phyloP scores from a whole-genome alignment of 92 coral and sea anemone genomes.

The Phymanthus crucifer region DNA sequence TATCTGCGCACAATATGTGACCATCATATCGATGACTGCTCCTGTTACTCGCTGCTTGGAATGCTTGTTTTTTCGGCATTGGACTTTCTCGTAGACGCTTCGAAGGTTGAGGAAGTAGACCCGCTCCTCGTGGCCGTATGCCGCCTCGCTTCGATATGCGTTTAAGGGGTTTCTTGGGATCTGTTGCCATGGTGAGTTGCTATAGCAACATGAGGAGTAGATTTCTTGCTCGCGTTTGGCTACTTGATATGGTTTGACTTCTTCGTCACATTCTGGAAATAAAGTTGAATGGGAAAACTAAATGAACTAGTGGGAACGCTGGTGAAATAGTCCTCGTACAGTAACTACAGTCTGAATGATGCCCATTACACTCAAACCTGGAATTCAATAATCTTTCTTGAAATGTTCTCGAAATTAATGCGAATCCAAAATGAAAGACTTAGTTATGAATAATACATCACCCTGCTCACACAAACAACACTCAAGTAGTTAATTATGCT shows the following conservation, averaged over 20 bases:
- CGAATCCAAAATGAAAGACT: background rate
- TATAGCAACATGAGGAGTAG: constrained; percentile 47
- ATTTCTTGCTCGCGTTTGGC: constrained; percentile 53
- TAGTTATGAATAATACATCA: background rate
- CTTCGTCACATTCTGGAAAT: constrained; percentile 40
- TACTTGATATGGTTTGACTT: constrained; percentile 41
- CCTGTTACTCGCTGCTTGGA: constrained; percentile 87
- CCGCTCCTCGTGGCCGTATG: constrained; percentile 24
- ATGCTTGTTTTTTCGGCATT: constrained; percentile 91
- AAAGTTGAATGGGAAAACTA: background rate
- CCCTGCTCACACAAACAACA: background rate
- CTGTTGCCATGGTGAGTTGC: constrained; percentile 42
- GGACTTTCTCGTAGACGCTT: constrained; percentile 85
- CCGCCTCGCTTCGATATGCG: constrained; percentile 1
- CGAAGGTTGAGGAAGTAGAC: constrained; percentile 72
- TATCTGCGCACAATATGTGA: constrained; percentile 75
- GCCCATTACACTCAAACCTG: too few relatives aligned
- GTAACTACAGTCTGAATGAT: too few relatives aligned
- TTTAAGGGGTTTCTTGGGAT: constrained; percentile 34
- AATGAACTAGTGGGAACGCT: too few relatives aligned
- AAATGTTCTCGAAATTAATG: background rate
- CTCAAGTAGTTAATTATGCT: background rate
- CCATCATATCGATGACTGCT: constrained; percentile 82
- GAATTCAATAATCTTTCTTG: too few relatives aligned
- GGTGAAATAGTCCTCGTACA: too few relatives aligned